Conservation (phyloP, 2,113 vertebrate species). For the Gobius niger region DNA sequence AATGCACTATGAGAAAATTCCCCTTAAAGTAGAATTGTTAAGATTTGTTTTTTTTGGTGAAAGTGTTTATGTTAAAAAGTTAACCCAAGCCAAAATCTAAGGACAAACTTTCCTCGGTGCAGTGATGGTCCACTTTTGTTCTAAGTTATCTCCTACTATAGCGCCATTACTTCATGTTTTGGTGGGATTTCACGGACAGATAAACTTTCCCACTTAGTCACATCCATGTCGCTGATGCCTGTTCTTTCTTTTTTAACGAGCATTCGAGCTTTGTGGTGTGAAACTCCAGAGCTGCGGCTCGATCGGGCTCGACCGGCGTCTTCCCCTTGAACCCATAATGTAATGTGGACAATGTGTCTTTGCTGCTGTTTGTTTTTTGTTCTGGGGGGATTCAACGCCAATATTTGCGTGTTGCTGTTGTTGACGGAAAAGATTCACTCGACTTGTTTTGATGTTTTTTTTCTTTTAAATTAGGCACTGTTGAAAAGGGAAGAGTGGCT, state of each 20-base stretch:
- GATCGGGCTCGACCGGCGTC: conserved; percentile 41
- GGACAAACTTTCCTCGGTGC: no score
- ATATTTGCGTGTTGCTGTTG: neutral
- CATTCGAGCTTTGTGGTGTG: conserved; percentile 27
- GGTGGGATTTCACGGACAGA: neutral
- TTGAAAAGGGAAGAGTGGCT: conserved; percentile 15
- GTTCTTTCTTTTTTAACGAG: conserved; percentile 53
- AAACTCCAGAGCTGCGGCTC: conserved; percentile 20
- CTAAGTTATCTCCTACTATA: no score
- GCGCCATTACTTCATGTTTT: neutral
- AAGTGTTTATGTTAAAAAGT: no score
- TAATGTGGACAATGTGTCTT: conserved; percentile 64
- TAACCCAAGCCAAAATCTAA: no score
- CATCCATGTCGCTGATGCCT: conserved; percentile 3
- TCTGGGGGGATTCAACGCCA: conserved; percentile 29
- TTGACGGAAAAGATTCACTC: no score
- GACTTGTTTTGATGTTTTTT: neutral
- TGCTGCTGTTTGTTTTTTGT: conserved; percentile 50
- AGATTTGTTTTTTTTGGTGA: no score
- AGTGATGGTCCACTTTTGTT: no score
- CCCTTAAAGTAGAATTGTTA: no score
- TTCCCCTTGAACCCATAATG: conserved; percentile 26
- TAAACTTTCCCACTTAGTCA: neutral
- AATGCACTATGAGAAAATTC: no score
- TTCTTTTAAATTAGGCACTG: neutral